Conservation (phyloP, 2,888 invertebrate species). For the Drosophila fulvimacula region DNA sequence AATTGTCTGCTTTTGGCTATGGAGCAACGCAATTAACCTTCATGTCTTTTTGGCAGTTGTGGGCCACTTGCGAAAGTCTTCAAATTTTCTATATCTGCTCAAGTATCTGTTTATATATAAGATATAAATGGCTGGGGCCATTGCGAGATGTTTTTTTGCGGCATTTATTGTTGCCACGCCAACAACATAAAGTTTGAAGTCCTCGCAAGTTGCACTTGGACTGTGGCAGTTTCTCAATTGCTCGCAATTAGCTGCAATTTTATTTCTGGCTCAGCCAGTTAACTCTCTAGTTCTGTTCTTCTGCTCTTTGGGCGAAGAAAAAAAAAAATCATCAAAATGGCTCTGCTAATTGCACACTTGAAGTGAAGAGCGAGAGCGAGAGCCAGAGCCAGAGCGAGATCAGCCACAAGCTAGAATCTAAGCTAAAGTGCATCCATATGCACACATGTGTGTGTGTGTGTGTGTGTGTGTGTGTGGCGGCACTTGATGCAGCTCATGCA, state of each 20-base stretch:
- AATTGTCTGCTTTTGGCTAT: conserved; percentile 37
- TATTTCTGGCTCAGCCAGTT: conserved; percentile 57
- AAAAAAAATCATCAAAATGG: conserved; percentile 23
- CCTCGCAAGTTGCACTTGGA: conserved; percentile 45
- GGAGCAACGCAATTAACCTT: conserved; percentile 75
- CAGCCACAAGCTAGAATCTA: conserved; percentile 25
- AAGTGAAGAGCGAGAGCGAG: conserved; percentile 13
- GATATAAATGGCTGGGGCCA: conserved; percentile 24
- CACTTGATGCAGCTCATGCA: conserved; percentile 13
- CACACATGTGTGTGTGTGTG: neutral
- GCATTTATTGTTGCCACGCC: conserved; percentile 52
- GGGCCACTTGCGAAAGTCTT: conserved; percentile 66
- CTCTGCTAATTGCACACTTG: conserved; percentile 70
- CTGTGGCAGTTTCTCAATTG: conserved; percentile 65
- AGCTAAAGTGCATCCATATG: conserved; percentile 7
- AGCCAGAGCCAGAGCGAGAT: conserved; percentile 9
- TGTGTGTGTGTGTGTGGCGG: neutral
- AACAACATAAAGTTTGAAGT: conserved; percentile 49
- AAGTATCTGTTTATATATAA: conserved; percentile 6
- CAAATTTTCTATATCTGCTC: conserved; percentile 47
- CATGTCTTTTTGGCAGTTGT: conserved; percentile 76
- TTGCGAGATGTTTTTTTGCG: conserved; percentile 45
- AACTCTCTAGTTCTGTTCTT: conserved; percentile 20
- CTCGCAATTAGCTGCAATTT: conserved; percentile 70
- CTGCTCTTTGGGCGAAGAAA: fast-evolving